Evolutionary conservation across 2,113 vertebrate genomes (phyloP), one percentile per base, ranked within the genome.

Genomic region (Accipiter virgatus): DNA sequence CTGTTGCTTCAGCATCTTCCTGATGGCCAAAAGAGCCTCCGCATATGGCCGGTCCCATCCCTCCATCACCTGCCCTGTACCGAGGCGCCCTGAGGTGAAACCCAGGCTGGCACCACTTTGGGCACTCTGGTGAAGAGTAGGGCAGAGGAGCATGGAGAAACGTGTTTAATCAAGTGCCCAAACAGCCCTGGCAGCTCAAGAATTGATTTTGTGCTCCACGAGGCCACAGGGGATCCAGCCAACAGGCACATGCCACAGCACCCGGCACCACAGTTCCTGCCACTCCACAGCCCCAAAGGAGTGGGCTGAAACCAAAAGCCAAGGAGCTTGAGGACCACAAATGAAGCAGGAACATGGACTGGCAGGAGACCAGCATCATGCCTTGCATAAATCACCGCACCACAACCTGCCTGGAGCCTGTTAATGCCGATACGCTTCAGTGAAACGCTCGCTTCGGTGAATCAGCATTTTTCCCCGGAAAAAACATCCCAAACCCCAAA

Each of bases 361-460:
- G 80, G 67, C 48, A 77, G 75, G 43, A 77, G 52, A 78, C 22
- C 53, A 83, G 59, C 38, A 14, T 42, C 79, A 72, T 91, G 81
- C 52, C 70, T 25, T 32, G 20, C 52, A 47, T 47, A 59, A 75
- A 82, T 72, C 71, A 23, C 13, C 1, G 0, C 45, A 19, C 50
- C 74, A 86, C 23, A 55, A 56, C 74, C 82, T 52, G 58, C 86
- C 82, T 16, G 36, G 52, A 81, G 81, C 74, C 31, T 71, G 47
- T 5, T 40, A 59, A 8, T 0, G 0, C 72, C 0, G 0, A 31
- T 3, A 38, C 0, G 4, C 65, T 71, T 29, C 85, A 68, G 26
- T 42, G 59, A 26, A 63, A 23, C 0, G 0, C 20, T 71, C 3
- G 2, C 56, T 53, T 36, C 3, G 0, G 52, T 80, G 82, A 95